Evolutionary conservation across 2,113 vertebrate genomes (phyloP), one percentile per base, ranked within the genome.

Genomic region (Scophthalmus maximus): DNA sequence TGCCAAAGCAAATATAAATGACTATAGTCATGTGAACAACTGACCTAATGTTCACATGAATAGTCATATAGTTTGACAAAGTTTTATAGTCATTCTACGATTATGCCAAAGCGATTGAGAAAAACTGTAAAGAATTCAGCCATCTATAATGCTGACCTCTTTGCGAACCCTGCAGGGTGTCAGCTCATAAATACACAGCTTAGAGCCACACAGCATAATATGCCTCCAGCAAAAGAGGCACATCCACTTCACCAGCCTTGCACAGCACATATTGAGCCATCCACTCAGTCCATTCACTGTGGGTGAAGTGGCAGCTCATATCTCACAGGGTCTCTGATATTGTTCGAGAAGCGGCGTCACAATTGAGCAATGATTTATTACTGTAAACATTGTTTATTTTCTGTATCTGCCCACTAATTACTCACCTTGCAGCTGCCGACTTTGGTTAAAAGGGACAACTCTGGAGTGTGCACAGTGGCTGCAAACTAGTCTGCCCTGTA

Each of bases 101-200:
- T n/a, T n/a, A n/a, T n/a, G n/a, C n/a, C n/a, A n/a, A n/a, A n/a
- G n/a, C n/a, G n/a, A n/a, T n/a, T n/a, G n/a, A n/a, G n/a, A n/a
- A n/a, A n/a, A n/a, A n/a, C n/a, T n/a, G n/a, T n/a, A 64, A 23
- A 60, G 40, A 56, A 77, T 57, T 25, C 58, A 40, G 55, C 57
- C 67, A 72, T 79, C 40, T 60, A 70, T 63, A 72, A 70, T 1
- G 17, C 51, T 91, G 84, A 91, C 88, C 85, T 72, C 51, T 53
- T 3, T 25, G 49, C 79, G 81, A 91, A 90, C 89, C 77, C 64
- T 55, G 56, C 51, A 3, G 17, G 23, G 68, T 69, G 79, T 82
- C 76, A 66, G 68, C 71, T 74, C 65, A 81, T 79, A 86, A 86
- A 83, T 65, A 81, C 56, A 72, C 44, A 72, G 75, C 75, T 85